Base-by-base conservation (phyloP, 2,888 invertebrate species). In the Malacosoma neustria region DNA sequence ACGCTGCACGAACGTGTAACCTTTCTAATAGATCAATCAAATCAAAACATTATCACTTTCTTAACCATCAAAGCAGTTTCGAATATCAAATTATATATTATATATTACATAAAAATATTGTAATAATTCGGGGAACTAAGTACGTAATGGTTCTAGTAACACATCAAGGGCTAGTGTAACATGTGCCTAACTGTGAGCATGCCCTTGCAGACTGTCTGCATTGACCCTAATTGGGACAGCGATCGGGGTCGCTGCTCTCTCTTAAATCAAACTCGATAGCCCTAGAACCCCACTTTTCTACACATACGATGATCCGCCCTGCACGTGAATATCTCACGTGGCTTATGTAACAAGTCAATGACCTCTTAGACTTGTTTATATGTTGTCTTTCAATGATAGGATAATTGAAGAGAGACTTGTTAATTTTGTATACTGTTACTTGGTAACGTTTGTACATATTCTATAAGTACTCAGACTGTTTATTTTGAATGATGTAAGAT, bases 261-360 rank as follows among this genome's bases (percentile, higher is more conserved):
- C 82, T 84, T 71, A 82, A 84, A 79, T 77, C 80, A 84, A 85
- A 69, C 81, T 79, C 54, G 59, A 60, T 55, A 72, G 82, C 79
- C 84, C 84, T 81, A 79, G 71, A 85, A 67, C 73, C 75, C 81
- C 58, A 82, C 81, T 77, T 84, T 66, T 63, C 57, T 49, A 53
- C 43, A 49, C 49, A 46, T 57, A 59, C 62, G 54, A 48, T 51
- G 69, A 72, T 69, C 70, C 61, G 72, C 66, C 72, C 72, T 72
- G 62, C 63, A 61, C 61, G 65, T 57, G 62, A 60, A 46, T 53
- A 54, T 51, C 54, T 49, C 44, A 60, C 51, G 58, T 62, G 55
- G 48, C 70, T 81, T 81, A 84, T 69, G 81, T 68, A 81, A 82
- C 60, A 49, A 63, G 79, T 61, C 75, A 74, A 62, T 58, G 77